These are phyloP conservation scores for Geothlypis trichas DNA, from an alignment of 2,113 vertebrate genomes.

Conservation along the genomic window DNA sequence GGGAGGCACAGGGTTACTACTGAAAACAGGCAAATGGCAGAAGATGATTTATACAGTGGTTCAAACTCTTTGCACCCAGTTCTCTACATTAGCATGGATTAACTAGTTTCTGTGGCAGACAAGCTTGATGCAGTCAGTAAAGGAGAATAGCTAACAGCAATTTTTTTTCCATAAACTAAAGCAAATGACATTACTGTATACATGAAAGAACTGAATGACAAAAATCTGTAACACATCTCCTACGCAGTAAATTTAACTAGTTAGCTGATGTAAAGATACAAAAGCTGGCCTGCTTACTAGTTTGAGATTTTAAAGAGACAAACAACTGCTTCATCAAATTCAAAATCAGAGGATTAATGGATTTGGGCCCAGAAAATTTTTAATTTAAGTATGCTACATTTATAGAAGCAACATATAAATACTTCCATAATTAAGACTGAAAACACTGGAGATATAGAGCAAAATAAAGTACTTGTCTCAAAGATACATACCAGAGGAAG, in stretches of 20 bases:
- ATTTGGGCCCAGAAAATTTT: not conserved
- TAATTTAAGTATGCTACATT: not conserved
- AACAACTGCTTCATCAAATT: not conserved
- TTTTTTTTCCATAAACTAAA: not conserved
- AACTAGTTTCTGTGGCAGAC: not conserved
- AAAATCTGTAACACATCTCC: conserved; percentile 18
- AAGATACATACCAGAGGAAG: not conserved
- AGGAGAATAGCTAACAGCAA: not conserved
- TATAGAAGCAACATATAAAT: not conserved
- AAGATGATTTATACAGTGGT: not conserved
- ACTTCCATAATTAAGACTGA: not conserved
- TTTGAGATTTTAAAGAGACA: not conserved
- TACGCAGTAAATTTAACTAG: not conserved
- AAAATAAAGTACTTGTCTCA: not conserved
- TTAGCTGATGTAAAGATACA: conserved; percentile 10
- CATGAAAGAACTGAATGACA: conserved; percentile 23
- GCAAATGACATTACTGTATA: not conserved
- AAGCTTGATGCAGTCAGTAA: not conserved
- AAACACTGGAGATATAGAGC: not conserved
- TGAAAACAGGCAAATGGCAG: not conserved
- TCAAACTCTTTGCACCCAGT: not conserved
- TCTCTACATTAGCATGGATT: not conserved
- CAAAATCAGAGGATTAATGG: not conserved
- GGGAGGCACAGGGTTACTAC: not conserved
- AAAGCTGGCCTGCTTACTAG: not conserved